Conservation (phyloP, 2,113 vertebrate species). For the Pteropus alecto region DNA sequence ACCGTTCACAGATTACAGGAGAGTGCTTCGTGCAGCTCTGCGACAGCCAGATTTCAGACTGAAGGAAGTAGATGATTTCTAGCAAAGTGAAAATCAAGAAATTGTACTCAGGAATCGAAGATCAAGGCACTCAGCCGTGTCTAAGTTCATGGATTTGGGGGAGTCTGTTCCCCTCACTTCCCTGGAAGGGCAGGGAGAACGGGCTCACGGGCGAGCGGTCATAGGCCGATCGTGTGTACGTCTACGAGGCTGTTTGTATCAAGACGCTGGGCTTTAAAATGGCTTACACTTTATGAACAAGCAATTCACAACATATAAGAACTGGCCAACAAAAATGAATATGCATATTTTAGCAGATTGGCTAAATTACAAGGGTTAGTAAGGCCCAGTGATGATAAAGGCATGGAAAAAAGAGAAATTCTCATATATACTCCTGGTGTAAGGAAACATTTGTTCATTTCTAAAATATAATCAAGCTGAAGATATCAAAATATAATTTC, state of each 20-base stretch:
- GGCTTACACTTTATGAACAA: background rate
- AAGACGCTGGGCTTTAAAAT: conserved; percentile 5
- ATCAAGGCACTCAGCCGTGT: too few species aligned
- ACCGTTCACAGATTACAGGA: background rate
- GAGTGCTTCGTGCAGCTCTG: background rate
- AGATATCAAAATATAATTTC: background rate
- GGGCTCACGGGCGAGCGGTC: background rate
- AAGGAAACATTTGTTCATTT: background rate
- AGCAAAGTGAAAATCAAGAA: background rate
- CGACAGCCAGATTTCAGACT: background rate
- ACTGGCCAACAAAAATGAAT: background rate
- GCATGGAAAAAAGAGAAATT: background rate
- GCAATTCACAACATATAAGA: background rate
- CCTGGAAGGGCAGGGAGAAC: background rate
- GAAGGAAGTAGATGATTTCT: background rate
- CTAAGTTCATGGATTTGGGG: background rate
- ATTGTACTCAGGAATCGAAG: background rate
- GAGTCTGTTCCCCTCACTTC: background rate
- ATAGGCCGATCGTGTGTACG: background rate
- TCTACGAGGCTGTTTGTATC: background rate
- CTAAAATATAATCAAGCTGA: background rate
- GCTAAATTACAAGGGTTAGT: background rate
- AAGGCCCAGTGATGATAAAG: background rate
- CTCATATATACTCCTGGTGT: background rate
- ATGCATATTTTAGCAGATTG: background rate